Evolutionary conservation across 1,140 invertebrate genomes (phyloP).

Genomic region (Meloidogyne floridensis): DNA sequence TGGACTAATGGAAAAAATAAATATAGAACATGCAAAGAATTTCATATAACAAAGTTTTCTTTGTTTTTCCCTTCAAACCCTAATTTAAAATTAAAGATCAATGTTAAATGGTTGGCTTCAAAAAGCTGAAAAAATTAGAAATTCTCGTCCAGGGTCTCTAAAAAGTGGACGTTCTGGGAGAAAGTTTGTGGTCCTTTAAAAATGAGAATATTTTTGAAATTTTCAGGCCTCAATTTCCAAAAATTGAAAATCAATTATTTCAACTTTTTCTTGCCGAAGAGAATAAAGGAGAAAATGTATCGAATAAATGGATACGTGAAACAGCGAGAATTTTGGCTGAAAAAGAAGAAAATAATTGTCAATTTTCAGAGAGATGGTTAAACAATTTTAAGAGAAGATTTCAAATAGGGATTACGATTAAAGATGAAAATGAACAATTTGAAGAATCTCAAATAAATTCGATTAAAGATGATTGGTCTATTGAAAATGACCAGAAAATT

Average conservation of each 20-base stretch:
- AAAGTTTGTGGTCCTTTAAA: background rate
- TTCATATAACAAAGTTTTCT: slow-evolving; percentile 39
- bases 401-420: slow-evolving; percentile 25
- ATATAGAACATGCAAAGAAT: slow-evolving; percentile 54
- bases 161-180: slow-evolving; percentile 51
- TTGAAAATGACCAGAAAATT: slow-evolving; percentile 11
- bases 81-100: slow-evolving; percentile 12
- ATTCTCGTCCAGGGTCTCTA: slow-evolving; percentile 51
- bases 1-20: slow-evolving; percentile 54
- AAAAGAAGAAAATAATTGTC: slow-evolving; percentile 43
- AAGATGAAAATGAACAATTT: background rate
- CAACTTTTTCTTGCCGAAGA: slow-evolving; percentile 41
- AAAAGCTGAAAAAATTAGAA: slow-evolving; percentile 51
- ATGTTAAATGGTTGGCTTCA: slow-evolving; percentile 52
- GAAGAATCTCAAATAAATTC: slow-evolving; percentile 8
- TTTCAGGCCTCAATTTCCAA: slow-evolving; percentile 52
- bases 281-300: slow-evolving; percentile 31
- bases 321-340: slow-evolving; percentile 46
- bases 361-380: slow-evolving; percentile 57
- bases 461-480: background rate
- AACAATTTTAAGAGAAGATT: slow-evolving; percentile 56
- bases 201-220: background rate
- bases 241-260: slow-evolving; percentile 54
- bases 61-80: too few relatives aligned
- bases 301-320: slow-evolving; percentile 54